Conservation (phyloP, 2,113 vertebrate genomes). For the Pluvialis apricaria region DNA sequence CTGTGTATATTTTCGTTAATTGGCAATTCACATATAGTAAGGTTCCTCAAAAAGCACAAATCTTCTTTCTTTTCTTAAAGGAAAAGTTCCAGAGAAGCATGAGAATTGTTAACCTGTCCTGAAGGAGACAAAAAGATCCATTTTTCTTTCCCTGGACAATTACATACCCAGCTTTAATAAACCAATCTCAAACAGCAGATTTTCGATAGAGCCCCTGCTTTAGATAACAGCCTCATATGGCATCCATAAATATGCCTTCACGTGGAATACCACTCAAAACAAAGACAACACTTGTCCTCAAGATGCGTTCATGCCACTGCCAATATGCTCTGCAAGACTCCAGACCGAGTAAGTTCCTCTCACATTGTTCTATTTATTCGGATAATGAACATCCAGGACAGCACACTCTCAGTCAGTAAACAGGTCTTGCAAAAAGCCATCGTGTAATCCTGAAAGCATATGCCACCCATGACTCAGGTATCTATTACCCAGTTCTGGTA, state of each 20-base stretch:
- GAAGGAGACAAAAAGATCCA: not conserved
- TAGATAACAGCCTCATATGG: not conserved
- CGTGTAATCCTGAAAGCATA: not conserved
- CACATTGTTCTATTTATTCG: not conserved
- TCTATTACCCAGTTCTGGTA: constrained; percentile 12
- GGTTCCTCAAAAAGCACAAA: not conserved
- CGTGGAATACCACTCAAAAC: not conserved
- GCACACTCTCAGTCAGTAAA: not conserved
- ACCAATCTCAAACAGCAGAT: not conserved
- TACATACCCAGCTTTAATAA: not conserved
- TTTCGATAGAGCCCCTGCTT: not conserved
- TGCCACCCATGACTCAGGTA: not conserved
- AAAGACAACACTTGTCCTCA: not conserved
- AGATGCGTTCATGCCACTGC: not conserved
- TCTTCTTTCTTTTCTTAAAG: not conserved
- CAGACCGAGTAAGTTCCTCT: not conserved
- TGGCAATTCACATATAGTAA: not conserved
- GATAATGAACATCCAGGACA: not conserved
- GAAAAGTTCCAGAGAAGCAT: not conserved
- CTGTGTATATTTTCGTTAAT: not conserved
- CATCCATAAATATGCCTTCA: not conserved
- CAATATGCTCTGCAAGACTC: not conserved
- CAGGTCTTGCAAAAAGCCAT: constrained; percentile 38
- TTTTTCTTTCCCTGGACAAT: not conserved
- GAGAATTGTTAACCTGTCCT: not conserved